Base-by-base conservation (phyloP, 2,113 vertebrate species). In the Xenus cinereus region DNA sequence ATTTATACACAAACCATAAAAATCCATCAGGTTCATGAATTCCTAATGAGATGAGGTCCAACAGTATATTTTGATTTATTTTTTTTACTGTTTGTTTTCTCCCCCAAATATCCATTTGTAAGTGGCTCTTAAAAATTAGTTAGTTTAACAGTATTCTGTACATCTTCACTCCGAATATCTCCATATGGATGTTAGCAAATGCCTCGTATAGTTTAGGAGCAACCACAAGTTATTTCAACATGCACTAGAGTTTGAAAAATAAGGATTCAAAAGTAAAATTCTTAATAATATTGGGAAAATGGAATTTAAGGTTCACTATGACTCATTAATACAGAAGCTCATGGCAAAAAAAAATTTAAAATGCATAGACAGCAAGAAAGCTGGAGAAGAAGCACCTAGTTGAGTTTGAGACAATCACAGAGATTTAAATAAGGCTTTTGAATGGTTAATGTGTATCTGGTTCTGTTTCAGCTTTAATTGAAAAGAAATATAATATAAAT, bases 1-100 rank as follows among this genome's bases (percentile, higher is more conserved):
- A 97, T 98, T 98, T 96, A 97, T 96, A 97, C 93, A 97, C 96
- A 97, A 97, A 97, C 94, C 89, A 83, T 98, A 97, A 98, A 97
- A 97, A 67, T 85, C 68, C 96, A 97, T 98, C 97, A 96, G 96
- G 97, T 98, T 97, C 96, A 96, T 97, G 96, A 98, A 97, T 98
- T 98, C 96, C 97, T 96, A 97, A 97, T 97, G 95, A 96, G 91
- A 91, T 96, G 91, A 95, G 81, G 59, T 97, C 93, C 90, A 93
- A 90, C 74, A 84, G 69, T 94, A 90, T 96, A 90, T 96, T 97
- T 94, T 89, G 83, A 83, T 95, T 63, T 37, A 35, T 87, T 94
- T 93, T 95, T 94, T 97, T 97, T 94, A 89, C 96, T 94, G 86
- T 98, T 98, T 92, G 64, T 89, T 93, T 98, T 97, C 93, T 97